Evolutionary conservation across 2,888 invertebrate species (phyloP).

Genomic region (Agonopterix alstromeriana): DNA sequence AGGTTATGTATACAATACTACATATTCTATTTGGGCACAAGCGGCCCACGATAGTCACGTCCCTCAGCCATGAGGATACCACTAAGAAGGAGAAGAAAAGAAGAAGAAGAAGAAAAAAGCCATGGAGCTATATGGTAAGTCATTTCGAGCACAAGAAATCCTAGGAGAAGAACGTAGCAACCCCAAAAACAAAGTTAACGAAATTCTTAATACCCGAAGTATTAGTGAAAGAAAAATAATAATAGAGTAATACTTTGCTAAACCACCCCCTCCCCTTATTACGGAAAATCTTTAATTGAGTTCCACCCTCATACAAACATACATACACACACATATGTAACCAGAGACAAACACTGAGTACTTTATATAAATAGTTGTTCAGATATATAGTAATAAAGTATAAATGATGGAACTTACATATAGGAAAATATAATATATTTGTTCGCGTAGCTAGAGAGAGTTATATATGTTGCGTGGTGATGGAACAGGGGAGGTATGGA

Average conservation of each 20-base stretch:
- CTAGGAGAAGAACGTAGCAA: too few relatives aligned
- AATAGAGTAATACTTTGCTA: slow-evolving; percentile 17
- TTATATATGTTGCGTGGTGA: slow-evolving; percentile 64
- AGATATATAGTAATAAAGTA: slow-evolving; percentile 73
- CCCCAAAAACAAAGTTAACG: too few relatives aligned
- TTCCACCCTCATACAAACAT: slow-evolving; percentile 26
- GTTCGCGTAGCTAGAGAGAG: slow-evolving; percentile 64
- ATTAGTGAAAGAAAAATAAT: slow-evolving; percentile 7
- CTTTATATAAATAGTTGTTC: slow-evolving; percentile 57
- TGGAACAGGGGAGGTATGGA: slow-evolving; percentile 35
- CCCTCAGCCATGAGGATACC: too few relatives aligned
- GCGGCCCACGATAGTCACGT: too few relatives aligned
- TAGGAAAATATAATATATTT: slow-evolving; percentile 76
- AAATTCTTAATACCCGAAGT: neutral
- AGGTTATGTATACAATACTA: too few relatives aligned
- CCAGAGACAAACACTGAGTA: slow-evolving; percentile 37
- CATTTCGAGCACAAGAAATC: too few relatives aligned
- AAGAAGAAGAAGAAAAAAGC: too few relatives aligned
- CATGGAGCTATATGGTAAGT: too few relatives aligned
- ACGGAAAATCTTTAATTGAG: slow-evolving; percentile 71
- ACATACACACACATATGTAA: slow-evolving; percentile 25
- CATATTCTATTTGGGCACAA: too few relatives aligned
- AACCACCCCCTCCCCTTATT: slow-evolving; percentile 34
- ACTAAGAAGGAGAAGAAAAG: too few relatives aligned
- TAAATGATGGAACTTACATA: slow-evolving; percentile 76